Evolutionary conservation across 2,113 vertebrate genomes (phyloP).

Genomic region (Macrotus californicus): DNA sequence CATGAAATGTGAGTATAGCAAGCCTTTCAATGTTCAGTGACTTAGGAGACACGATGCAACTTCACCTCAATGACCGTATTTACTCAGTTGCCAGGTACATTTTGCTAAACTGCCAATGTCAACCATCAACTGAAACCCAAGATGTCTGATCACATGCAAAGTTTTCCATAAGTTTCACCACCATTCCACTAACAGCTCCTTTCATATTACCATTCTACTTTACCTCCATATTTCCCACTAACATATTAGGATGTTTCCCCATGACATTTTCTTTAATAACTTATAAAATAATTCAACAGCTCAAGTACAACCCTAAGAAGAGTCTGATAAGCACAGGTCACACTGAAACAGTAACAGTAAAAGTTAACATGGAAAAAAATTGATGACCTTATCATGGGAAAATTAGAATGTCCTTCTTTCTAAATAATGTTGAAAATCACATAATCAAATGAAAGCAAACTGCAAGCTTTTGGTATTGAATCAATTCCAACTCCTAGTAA

Average conservation of each 20-base stretch:
- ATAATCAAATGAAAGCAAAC: conserved; percentile 2
- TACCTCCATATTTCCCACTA: conserved; percentile 11
- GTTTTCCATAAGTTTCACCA: not conserved
- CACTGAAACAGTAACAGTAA: not conserved
- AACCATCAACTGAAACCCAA: not conserved
- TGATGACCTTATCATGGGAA: not conserved
- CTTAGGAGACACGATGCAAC: not conserved
- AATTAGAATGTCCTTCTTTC: not conserved
- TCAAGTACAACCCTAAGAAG: not conserved
- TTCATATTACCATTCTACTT: not conserved
- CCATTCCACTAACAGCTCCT: not conserved
- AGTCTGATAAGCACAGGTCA: not conserved
- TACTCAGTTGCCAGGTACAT: not conserved
- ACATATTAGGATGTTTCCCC: not conserved
- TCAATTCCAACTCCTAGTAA: not conserved
- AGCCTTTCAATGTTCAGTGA: not conserved
- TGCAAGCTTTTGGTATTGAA: not conserved
- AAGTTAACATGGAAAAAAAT: not conserved
- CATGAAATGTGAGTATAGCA: not conserved
- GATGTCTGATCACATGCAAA: not conserved
- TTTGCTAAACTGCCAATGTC: not conserved
- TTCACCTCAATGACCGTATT: not conserved
- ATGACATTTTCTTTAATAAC: conserved; percentile 37
- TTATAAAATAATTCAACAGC: conserved; percentile 13
- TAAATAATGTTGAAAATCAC: conserved; percentile 5